Percentiles rank a stretch among this genome's conserved stretches.
These are phyloP conservation scores for Luscinia megarhynchos DNA, from an alignment of 2,797 vertebrate genomes.

Conservation along the genomic window DNA sequence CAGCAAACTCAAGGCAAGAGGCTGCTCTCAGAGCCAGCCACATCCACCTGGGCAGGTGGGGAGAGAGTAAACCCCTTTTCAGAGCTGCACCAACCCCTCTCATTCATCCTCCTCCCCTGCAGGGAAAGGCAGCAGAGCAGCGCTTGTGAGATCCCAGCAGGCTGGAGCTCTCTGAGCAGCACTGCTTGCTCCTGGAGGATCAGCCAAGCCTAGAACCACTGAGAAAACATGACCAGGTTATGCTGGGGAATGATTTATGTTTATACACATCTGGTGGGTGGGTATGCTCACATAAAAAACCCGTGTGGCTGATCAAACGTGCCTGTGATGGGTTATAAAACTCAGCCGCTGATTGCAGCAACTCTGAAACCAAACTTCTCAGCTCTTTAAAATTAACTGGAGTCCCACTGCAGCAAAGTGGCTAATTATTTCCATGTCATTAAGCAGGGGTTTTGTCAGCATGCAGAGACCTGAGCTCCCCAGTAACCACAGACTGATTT, in stretches of 20 bases:
- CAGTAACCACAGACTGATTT: background rate
- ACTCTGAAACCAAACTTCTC: background rate
- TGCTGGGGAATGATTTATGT: background rate
- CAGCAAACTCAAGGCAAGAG: background rate
- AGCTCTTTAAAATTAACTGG: background rate
- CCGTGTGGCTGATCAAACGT: background rate
- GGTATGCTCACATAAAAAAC: background rate
- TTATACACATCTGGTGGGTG: background rate
- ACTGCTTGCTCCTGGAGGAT: background rate
- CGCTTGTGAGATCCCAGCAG: accelerated
- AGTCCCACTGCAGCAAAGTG: background rate
- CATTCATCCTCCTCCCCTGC: background rate
- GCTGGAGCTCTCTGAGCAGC: background rate
- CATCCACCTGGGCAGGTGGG: background rate
- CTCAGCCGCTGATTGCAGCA: background rate
- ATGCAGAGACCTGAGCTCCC: background rate
- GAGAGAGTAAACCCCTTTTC: background rate
- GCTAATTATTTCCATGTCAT: constrained; percentile 10
- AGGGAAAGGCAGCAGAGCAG: background rate
- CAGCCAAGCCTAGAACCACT: background rate
- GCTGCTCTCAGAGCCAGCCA: background rate
- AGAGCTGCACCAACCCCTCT: background rate
- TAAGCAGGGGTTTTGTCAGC: constrained; percentile 4
- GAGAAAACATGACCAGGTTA: background rate
- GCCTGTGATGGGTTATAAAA: background rate